Evolutionary conservation across 1,140 invertebrate genomes (phyloP), one percentile per base, ranked within the genome.

Genomic region (Mylabris phalerata): DNA sequence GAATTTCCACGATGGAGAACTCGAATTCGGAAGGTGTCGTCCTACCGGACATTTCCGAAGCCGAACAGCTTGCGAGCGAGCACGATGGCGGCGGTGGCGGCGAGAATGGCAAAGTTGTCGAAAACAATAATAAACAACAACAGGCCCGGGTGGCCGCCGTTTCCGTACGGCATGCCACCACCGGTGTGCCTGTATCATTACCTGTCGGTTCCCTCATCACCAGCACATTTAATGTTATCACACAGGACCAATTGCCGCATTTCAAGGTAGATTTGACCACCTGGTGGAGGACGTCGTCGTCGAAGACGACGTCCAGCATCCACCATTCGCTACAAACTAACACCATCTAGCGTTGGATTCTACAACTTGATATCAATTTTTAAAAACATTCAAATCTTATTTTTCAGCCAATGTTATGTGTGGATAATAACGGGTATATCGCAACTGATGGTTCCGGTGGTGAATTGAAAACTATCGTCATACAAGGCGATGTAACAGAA

Each of bases 181-280:
- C 32, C 41, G 82, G 80, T 9, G 84, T 88, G 41, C 85, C 88
- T 44, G 88, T 90, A 47, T 84, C 86, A 42, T 71, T 90, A 64
- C 88, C 88, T 13, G 87, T 90, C 52, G 86, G 86, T 48, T 88
- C 87, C 25, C 83, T 91, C 65, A 89, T 90, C 65, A 83, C 87
- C 42, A 85, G 87, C 43, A 85, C 88, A 27, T 91, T 89, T 74
- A 91, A 90, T 77, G 88, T 91, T 67, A 90, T 91, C 71, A 88
- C 88, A 9, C 84, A 86, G 6, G 89, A 91, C 63, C 88, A 90
- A 68, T 74, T 91, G 62, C 86, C 88, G 70, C 85, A 89, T 64
- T 89, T 89, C 64, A 87, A 90, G 32, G 32, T 32, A 32, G 32
- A 32, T 32, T 7, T 19, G 19, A 32, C 32, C 32, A 32, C 32